These are phyloP conservation scores for Amniataba percoides DNA, from an alignment of 2,797 vertebrate genomes.

Conservation along the genomic window DNA sequence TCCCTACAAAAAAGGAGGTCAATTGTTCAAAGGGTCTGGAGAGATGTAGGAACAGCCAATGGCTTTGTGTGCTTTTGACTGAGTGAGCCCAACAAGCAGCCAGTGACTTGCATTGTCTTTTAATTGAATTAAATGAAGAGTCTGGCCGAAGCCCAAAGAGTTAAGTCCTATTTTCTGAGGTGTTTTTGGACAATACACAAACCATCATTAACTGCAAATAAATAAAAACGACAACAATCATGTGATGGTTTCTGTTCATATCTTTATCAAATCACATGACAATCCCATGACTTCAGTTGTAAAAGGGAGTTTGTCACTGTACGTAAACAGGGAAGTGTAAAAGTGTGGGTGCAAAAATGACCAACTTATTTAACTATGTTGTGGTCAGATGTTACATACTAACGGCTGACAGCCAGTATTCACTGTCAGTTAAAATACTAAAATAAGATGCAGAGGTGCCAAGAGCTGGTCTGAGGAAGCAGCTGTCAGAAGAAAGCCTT, in stretches of 20 bases:
- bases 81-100: neutral
- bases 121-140: neutral
- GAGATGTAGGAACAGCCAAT: neutral
- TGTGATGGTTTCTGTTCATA: neutral
- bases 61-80: neutral
- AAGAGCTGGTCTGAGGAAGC: neutral
- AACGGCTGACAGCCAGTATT: neutral
- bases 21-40: neutral
- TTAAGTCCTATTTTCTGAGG: too few species aligned
- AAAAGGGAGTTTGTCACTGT: neutral
- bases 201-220: neutral
- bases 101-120: neutral
- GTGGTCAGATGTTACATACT: neutral
- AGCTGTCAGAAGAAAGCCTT: conserved; percentile 27
- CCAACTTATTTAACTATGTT: neutral
- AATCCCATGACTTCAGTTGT: neutral
- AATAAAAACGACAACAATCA: neutral
- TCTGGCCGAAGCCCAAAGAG: too few species aligned
- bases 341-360: neutral
- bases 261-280: neutral
- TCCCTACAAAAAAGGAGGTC: conserved; percentile 82
- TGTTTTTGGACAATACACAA: neutral
- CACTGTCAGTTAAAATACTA: neutral
- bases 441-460: neutral
- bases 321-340: neutral